Percentiles rank a stretch among this genome's conserved stretches.
Conservation (phyloP, 1,140 invertebrate species). For the Thaumetopoea pityocampa region DNA sequence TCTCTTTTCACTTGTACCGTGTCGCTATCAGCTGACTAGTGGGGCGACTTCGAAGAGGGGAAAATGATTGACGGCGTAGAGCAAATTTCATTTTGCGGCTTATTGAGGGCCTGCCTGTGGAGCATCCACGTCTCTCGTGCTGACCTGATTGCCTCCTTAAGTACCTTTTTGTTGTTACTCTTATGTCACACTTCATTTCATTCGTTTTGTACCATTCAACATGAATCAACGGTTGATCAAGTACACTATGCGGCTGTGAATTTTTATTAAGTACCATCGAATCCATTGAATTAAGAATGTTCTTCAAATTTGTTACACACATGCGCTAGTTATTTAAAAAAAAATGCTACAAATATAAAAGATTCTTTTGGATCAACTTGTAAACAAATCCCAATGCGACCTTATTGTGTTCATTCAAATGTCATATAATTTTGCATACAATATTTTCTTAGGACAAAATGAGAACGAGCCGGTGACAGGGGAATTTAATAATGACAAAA, state of each 20-base stretch:
- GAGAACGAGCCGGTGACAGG: slow-evolving; percentile 61
- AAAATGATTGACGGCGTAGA: slow-evolving; percentile 71
- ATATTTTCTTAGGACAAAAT: slow-evolving; percentile 69
- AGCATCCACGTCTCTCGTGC: slow-evolving; percentile 42
- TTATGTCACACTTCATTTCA: slow-evolving; percentile 51
- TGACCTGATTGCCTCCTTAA: slow-evolving; percentile 50
- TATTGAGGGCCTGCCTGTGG: slow-evolving; percentile 64
- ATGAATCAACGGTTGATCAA: slow-evolving; percentile 29
- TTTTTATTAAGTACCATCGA: slow-evolving; percentile 5
- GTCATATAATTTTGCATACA: slow-evolving; percentile 76
- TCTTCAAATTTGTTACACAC: slow-evolving; percentile 10
- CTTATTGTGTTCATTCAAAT: slow-evolving; percentile 70
- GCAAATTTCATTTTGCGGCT: slow-evolving; percentile 73
- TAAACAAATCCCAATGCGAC: slow-evolving; percentile 49
- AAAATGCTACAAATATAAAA: slow-evolving; percentile 18
- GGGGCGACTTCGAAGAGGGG: slow-evolving; percentile 44
- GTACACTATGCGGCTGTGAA: slow-evolving; percentile 20
- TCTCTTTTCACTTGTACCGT: slow-evolving; percentile 13
- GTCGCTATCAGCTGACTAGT: slow-evolving; percentile 18
- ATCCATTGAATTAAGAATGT: slow-evolving; percentile 6
- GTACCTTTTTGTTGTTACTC: slow-evolving; percentile 48
- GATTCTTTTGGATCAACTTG: slow-evolving; percentile 18
- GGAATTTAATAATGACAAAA: slow-evolving; percentile 76
- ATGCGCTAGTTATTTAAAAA: slow-evolving; percentile 2
- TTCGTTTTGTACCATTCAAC: slow-evolving; percentile 39